phyloP scores from a whole-genome alignment of 2,797 vertebrate species.

The Cirrhinus molitorella region DNA sequence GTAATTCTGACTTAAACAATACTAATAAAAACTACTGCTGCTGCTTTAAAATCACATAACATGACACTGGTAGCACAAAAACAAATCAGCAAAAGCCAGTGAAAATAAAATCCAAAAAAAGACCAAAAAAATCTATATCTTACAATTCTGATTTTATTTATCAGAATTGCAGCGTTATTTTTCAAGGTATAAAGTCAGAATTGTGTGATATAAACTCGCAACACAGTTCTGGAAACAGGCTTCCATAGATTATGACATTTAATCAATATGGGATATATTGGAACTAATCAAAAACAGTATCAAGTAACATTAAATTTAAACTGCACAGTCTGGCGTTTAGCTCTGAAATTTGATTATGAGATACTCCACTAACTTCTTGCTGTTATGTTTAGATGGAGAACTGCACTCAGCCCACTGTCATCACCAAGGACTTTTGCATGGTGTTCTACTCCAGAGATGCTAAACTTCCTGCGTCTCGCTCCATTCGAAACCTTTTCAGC shows the following conservation, averaged over 20 bases:
- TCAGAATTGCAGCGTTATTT: too few species aligned
- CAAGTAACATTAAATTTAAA: not conserved
- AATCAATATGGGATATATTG: not conserved
- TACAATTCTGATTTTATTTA: too few species aligned
- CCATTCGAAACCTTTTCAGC: slow-evolving; percentile 96
- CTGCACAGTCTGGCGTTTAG: not conserved
- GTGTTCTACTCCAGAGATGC: slow-evolving; percentile 97
- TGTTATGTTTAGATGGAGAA: slow-evolving; percentile 89
- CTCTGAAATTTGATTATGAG: slow-evolving; percentile 10
- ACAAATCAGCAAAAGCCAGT: too few species aligned
- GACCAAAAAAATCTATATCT: too few species aligned
- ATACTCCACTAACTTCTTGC: not conserved
- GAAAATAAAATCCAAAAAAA: too few species aligned
- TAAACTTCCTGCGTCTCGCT: slow-evolving; percentile 93
- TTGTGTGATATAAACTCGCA: too few species aligned
- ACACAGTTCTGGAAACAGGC: too few species aligned
- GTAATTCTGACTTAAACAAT: too few species aligned
- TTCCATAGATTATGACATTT: not conserved
- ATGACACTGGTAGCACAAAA: too few species aligned
- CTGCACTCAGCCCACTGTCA: slow-evolving; percentile 93
- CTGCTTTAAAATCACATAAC: too few species aligned
- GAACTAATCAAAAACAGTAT: not conserved
- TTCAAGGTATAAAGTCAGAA: too few species aligned
- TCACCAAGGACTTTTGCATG: slow-evolving; percentile 99
- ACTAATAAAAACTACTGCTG: too few species aligned